Conservation (phyloP, 92 coral and sea anemone genomes). For the Parazoanthus darwini region DNA sequence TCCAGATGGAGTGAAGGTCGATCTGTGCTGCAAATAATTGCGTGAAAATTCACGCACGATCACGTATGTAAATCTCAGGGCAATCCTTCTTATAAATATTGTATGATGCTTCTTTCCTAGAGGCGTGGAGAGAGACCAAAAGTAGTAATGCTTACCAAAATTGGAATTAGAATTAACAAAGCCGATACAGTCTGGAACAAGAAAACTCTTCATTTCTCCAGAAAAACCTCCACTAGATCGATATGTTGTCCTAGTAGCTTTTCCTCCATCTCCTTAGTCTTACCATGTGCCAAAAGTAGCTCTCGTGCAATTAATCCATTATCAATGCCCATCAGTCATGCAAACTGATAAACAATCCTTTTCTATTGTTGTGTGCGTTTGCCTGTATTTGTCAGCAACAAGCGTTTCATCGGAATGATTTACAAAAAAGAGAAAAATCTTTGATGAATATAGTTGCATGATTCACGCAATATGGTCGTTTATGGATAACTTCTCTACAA, state of each 20-base stretch:
- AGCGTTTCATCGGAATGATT: background rate
- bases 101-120: background rate
- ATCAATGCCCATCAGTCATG: background rate
- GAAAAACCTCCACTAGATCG: background rate
- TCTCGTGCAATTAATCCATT: background rate
- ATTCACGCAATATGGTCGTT: background rate
- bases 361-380: background rate
- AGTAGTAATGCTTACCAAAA: background rate
- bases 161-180: background rate
- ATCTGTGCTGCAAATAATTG: background rate
- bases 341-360: background rate
- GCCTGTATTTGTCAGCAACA: background rate
- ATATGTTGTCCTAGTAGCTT: background rate
- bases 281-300: background rate
- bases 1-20: background rate
- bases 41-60: no score
- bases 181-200: background rate
- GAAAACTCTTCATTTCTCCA: background rate
- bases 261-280: background rate
- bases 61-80: no score
- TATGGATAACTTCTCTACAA: background rate
- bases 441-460: background rate
- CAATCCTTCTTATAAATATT: background rate
- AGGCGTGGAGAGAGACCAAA: background rate
- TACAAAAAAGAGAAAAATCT: background rate